Evolutionary conservation across 1,140 invertebrate genomes (phyloP).

Genomic region (Drosophila subobscura): DNA sequence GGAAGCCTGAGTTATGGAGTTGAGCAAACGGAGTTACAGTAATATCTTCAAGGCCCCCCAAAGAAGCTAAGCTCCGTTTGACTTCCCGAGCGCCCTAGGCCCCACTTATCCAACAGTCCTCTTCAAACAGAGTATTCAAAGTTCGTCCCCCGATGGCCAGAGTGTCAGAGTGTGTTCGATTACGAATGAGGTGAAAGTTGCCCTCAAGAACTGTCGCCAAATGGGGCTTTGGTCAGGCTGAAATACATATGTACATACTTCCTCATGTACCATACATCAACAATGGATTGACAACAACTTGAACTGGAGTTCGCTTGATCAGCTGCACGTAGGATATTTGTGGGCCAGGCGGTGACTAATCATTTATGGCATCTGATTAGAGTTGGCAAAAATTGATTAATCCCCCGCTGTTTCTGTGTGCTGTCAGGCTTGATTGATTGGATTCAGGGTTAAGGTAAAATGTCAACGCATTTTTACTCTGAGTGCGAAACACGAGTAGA

Average conservation of each 20-base stretch:
- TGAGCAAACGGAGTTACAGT: conserved; percentile 6
- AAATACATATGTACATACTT: conserved; percentile 1
- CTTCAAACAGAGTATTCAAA: too few relatives aligned
- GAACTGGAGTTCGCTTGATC: neutral
- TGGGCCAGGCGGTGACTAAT: conserved; percentile 29
- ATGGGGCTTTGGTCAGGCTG: too few relatives aligned
- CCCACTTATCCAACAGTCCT: neutral
- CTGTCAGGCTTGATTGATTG: conserved; percentile 75
- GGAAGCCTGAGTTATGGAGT: conserved; percentile 37
- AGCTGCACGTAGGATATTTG: too few relatives aligned
- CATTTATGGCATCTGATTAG: conserved; percentile 21
- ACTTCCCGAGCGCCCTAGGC: neutral
- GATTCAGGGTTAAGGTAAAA: conserved; percentile 79
- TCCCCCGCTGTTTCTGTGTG: conserved; percentile 1
- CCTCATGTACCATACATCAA: conserved; percentile 1
- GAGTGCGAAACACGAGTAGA: conserved; percentile 28
- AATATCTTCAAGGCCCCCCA: conserved; percentile 18
- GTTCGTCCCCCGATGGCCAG: too few relatives aligned
- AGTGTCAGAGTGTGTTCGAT: conserved; percentile 4
- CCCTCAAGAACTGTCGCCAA: conserved; percentile 31
- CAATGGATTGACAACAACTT: too few relatives aligned
- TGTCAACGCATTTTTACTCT: conserved; percentile 52
- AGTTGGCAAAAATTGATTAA: conserved; percentile 39
- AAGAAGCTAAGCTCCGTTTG: conserved; percentile 5
- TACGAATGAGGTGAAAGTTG: conserved; percentile 42